Base-by-base conservation (phyloP, 1,140 invertebrate species). In the Platyura marginata region DNA sequence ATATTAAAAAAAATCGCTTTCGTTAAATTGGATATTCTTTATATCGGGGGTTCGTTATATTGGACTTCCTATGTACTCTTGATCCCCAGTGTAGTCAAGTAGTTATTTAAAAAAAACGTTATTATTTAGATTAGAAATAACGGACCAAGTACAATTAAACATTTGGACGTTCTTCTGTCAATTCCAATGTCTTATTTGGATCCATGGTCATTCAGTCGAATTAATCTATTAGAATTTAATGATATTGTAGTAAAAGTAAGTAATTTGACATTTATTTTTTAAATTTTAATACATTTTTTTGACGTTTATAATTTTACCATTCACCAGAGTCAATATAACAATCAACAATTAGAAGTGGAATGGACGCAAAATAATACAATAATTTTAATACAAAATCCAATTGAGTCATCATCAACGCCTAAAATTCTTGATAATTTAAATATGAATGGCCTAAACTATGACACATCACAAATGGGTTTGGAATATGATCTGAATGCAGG, bases 101-200 rank as follows among this genome's bases (percentile, higher is more conserved):
- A n/a, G n/a, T n/a, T n/a, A n/a, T n/a, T 32, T 32, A 32, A 9
- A 32, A 29, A 13, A 29, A 9, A 9, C 29, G 9, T 32, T 9
- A 29, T n/a, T n/a, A n/a, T 29, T 43, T 29, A 45, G 38, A 41
- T 45, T 5, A 20, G 33, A 32, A 47, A 44, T 18, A 36, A 40
- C 15, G 46, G 42, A 16, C 46, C 59, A 32, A 61, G 58, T 42
- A 50, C 43, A 8, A 49, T 61, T 3, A 52, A 54, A n/a, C 46
- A 44, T 16, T 35, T 61, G 19, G 51, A 57, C 11, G 40, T 61
- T 4, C 46, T 46, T 9, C 55, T 61, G 21, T 40, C 47, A 21
- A 61, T 61, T 37, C 59, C 58, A 1, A 47, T 61, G 11, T 49
- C 55, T 4, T 57, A 59, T 35, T 53, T 49, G n/a, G 42, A 58